A percentile compares a stretch with the other conserved stretches of the same genome.
phyloP scores from a whole-genome alignment of 1,140 invertebrate genomes.

The Aphis craccivora region DNA sequence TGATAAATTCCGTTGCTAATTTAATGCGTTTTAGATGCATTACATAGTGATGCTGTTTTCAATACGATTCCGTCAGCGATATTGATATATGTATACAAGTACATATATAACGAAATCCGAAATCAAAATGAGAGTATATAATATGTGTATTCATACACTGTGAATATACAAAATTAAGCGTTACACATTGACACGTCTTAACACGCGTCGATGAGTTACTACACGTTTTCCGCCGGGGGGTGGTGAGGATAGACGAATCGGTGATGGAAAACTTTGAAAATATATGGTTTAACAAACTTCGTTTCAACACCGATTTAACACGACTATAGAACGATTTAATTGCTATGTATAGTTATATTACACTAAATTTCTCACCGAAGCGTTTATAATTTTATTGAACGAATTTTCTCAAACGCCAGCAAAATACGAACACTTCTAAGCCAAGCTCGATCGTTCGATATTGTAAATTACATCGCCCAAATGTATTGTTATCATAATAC shows the following conservation, averaged over 20 bases:
- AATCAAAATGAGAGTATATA: background rate
- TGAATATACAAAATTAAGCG: background rate
- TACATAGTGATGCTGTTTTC: constrained; percentile 19
- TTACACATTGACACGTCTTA: background rate
- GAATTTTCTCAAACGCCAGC: background rate
- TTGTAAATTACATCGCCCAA: background rate
- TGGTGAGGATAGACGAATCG: background rate
- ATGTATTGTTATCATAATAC: background rate
- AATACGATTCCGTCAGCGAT: background rate
- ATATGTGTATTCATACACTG: background rate
- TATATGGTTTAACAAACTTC: background rate
- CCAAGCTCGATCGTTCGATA: background rate
- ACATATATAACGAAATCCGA: background rate
- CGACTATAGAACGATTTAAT: background rate
- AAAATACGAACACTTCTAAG: too few species aligned
- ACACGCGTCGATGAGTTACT: background rate
- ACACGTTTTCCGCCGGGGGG: background rate
- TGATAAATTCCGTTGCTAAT: constrained; percentile 37
- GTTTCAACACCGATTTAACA: background rate
- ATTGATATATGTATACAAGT: background rate
- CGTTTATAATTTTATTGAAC: background rate
- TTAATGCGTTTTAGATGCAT: constrained; percentile 36
- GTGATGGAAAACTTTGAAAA: background rate
- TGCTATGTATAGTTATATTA: background rate
- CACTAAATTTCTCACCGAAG: background rate